Conservation (phyloP, 2,888 invertebrate species). For the Sialis fuliginosa region DNA sequence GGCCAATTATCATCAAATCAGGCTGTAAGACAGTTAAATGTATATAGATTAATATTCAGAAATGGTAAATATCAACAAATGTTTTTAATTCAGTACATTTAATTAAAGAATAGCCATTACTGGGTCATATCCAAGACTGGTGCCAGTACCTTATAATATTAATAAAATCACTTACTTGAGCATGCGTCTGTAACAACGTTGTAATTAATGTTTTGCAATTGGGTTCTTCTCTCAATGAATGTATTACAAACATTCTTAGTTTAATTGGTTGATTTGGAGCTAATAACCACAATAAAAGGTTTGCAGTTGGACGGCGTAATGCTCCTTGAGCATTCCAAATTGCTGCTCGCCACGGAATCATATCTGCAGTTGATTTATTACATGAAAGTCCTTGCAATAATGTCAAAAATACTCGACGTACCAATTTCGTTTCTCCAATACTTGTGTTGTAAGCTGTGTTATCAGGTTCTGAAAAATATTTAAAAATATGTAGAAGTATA, state of each 20-base stretch:
- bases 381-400: conserved; percentile 26
- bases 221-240: conserved; percentile 26
- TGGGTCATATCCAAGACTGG: no score
- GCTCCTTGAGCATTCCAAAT: conserved; percentile 21
- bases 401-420: conserved; percentile 31
- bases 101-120: no score
- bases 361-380: not conserved
- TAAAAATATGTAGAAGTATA: not conserved
- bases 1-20: no score
- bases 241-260: conserved; percentile 25
- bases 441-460: conserved; percentile 1
- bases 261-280: conserved; percentile 26
- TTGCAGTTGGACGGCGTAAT: conserved; percentile 24
- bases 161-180: conserved; percentile 18
- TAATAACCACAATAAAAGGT: conserved; percentile 28
- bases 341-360: conserved; percentile 2
- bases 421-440: conserved; percentile 23
- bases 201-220: conserved; percentile 25
- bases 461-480: conserved; percentile 1
- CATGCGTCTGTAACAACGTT: conserved; percentile 23
- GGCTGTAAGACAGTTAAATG: no score
- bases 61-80: no score
- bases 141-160: no score
- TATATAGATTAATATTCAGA: not conserved
- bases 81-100: no score